phyloP scores from a whole-genome alignment of 2,113 vertebrate species.

The Entomyzon cyanotis region DNA sequence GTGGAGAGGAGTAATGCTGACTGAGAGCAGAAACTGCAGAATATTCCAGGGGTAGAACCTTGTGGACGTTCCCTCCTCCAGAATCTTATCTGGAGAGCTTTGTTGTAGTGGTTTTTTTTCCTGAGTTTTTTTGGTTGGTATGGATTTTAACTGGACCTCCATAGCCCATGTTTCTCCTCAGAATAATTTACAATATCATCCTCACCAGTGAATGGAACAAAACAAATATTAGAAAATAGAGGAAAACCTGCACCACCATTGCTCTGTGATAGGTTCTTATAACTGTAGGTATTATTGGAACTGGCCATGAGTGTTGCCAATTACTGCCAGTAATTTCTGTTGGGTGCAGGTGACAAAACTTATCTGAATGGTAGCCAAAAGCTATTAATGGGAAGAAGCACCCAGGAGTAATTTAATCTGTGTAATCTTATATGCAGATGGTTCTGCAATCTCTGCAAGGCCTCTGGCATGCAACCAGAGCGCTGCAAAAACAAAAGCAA shows the following conservation, averaged over 20 bases:
- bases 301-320: background rate
- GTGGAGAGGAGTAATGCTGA: background rate
- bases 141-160: background rate
- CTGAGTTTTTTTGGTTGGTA: accelerated
- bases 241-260: background rate
- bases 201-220: background rate
- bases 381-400: slow-evolving; percentile 16
- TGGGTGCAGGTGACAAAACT: background rate
- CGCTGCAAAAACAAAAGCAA: background rate
- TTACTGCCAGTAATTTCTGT: background rate
- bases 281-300: background rate
- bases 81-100: background rate
- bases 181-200: background rate
- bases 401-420: background rate
- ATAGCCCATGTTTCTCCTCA: background rate
- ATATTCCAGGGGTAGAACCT: background rate
- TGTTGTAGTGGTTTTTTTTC: background rate
- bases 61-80: background rate
- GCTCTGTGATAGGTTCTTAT: background rate
- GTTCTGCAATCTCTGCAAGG: background rate
- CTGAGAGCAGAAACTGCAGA: background rate
- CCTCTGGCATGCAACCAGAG: background rate
- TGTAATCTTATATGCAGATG: slow-evolving; percentile 7
- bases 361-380: background rate
- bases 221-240: background rate